phyloP scores from a whole-genome alignment of 2,888 invertebrate species.

The Tetheella fluctuosa region DNA sequence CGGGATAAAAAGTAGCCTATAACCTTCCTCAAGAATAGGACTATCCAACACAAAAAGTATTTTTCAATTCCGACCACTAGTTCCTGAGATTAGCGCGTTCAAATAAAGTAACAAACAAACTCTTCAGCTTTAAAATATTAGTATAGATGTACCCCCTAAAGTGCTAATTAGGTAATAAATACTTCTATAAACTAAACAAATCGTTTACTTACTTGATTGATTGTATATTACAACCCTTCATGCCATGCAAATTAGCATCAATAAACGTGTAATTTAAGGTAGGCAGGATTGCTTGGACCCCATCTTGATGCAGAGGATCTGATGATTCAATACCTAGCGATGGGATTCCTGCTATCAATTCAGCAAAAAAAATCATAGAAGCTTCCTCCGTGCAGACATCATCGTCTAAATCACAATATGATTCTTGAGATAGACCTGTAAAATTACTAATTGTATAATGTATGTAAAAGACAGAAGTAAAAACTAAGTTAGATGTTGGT shows the following conservation, averaged over 20 bases:
- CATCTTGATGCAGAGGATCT: conserved; percentile 41
- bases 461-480: neutral
- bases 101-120: too few relatives aligned
- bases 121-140: too few relatives aligned
- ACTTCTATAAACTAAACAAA: too few relatives aligned
- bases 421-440: conserved; percentile 21
- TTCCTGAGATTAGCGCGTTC: too few relatives aligned
- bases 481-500: neutral
- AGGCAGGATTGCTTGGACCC: conserved; percentile 20
- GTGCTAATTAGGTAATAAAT: too few relatives aligned
- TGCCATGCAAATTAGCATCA: conserved; percentile 1
- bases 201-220: neutral
- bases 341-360: conserved; percentile 30
- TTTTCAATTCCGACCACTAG: too few relatives aligned
- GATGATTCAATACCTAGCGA: conserved; percentile 32
- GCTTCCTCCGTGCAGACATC: conserved; percentile 25
- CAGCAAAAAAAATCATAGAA: conserved; percentile 1
- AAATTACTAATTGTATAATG: neutral
- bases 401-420: conserved; percentile 37
- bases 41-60: too few relatives aligned
- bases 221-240: neutral
- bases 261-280: conserved; percentile 27
- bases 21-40: too few relatives aligned
- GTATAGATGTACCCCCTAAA: too few relatives aligned
- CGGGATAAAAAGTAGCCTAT: too few relatives aligned